These are phyloP conservation scores for Urechis unicinctus DNA, from an alignment of 2,888 invertebrate genomes.

Conservation along the genomic window DNA sequence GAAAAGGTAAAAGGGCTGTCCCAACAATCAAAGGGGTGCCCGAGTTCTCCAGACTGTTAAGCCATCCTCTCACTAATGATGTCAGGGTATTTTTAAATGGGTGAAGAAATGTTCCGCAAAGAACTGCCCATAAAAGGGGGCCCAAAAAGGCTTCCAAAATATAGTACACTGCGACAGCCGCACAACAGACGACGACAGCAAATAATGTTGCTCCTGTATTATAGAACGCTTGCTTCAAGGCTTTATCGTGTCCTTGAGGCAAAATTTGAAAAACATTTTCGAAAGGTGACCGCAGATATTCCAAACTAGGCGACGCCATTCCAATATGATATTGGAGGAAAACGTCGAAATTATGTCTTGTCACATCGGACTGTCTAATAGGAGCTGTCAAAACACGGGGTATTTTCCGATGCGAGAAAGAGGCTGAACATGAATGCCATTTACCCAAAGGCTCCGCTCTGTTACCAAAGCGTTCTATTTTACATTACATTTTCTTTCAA, in stretches of 20 bases:
- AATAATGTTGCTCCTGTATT: conserved; percentile 78
- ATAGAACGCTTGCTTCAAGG: conserved; percentile 85
- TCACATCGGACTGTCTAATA: too few species aligned
- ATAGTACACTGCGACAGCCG: conserved; percentile 47
- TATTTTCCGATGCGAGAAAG: too few species aligned
- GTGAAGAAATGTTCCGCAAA: conserved; percentile 95
- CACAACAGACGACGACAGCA: conserved; percentile 61
- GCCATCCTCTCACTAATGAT: conserved; percentile 71
- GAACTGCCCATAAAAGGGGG: conserved; percentile 88
- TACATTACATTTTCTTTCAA: too few species aligned
- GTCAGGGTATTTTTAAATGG: conserved; percentile 83
- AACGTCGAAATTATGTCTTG: too few species aligned
- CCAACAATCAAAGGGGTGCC: conserved; percentile 53
- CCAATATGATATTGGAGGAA: too few species aligned
- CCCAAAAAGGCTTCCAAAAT: conserved; percentile 81
- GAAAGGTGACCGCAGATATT: conserved; percentile 11
- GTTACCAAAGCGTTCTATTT: too few species aligned
- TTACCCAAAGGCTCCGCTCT: too few species aligned
- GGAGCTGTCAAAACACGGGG: too few species aligned
- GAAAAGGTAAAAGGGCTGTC: conserved; percentile 55
- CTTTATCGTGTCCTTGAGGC: conserved; percentile 63
- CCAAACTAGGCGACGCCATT: too few species aligned
- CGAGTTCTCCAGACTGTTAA: conserved; percentile 34
- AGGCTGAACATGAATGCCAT: too few species aligned
- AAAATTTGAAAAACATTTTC: conserved; percentile 34